phyloP scores from a whole-genome alignment of 2,797 vertebrate genomes.

The Tarsius wallacei region DNA sequence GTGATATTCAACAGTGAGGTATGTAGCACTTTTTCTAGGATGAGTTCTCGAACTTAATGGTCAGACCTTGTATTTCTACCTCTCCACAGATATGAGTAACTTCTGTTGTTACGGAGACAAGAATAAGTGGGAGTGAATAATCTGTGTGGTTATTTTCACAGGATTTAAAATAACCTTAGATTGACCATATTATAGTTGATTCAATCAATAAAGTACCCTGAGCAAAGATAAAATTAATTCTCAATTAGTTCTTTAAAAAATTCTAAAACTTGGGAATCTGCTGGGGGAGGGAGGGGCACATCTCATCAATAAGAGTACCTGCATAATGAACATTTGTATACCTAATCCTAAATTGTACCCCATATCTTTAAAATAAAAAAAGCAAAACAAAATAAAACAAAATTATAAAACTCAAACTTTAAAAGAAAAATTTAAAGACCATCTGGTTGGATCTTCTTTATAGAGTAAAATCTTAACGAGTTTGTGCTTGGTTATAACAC shows the following conservation, averaged over 20 bases:
- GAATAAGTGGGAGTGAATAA: neutral
- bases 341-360: too few relatives aligned
- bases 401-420: neutral
- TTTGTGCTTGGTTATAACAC: constrained; percentile 7
- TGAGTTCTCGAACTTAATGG: too few relatives aligned
- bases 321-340: too few relatives aligned
- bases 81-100: neutral
- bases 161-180: constrained; percentile 26
- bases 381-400: too few relatives aligned
- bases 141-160: constrained; percentile 22
- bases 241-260: constrained; percentile 1
- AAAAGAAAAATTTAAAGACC: constrained; percentile 43
- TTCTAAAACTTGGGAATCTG: neutral
- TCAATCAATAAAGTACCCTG: constrained; percentile 6
- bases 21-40: too few relatives aligned
- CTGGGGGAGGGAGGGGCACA: too few relatives aligned
- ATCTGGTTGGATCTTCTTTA: neutral
- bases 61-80: neutral
- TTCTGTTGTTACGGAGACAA: constrained; percentile 23
- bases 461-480: constrained; percentile 16
- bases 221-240: constrained; percentile 43
- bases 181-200: constrained; percentile 29
- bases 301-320: too few relatives aligned
- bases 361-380: too few relatives aligned
- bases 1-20: too few relatives aligned